phyloP scores from a whole-genome alignment of 2,113 vertebrate genomes.

The Oncorhynchus kisutch region DNA sequence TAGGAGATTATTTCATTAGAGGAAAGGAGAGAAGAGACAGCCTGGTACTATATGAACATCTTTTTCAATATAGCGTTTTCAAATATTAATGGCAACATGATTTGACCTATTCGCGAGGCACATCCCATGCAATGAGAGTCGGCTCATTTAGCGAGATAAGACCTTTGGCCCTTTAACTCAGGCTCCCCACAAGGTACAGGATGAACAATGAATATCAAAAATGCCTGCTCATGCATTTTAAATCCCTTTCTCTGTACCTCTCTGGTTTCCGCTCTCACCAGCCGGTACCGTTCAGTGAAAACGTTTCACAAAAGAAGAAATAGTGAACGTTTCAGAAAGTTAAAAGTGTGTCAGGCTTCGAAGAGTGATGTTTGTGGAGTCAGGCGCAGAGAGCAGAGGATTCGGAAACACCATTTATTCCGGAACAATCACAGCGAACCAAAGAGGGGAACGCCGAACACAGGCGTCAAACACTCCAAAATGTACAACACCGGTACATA shows the following conservation, averaged over 20 bases:
- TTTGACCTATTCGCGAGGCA: constrained; percentile 76
- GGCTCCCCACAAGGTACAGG: constrained; percentile 30
- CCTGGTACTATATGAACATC: constrained; percentile 78
- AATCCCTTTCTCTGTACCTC: constrained; percentile 8
- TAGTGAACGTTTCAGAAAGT: neutral
- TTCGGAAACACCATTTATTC: too few relatives aligned
- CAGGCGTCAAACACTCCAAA: too few relatives aligned
- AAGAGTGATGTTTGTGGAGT: too few relatives aligned
- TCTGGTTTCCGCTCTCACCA: neutral
- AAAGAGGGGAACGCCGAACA: too few relatives aligned
- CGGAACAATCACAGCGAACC: too few relatives aligned
- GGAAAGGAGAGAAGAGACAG: constrained; percentile 77
- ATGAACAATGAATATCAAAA: constrained; percentile 41
- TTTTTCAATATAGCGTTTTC: constrained; percentile 82
- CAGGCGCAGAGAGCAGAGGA: too few relatives aligned
- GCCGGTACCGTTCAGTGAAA: constrained; percentile 8
- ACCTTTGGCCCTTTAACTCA: constrained; percentile 41
- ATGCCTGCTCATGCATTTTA: constrained; percentile 34
- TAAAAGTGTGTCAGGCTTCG: neutral
- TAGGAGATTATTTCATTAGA: constrained; percentile 81
- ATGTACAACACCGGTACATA: too few relatives aligned
- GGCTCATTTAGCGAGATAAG: constrained; percentile 40
- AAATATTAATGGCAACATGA: constrained; percentile 85
- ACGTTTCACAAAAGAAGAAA: neutral
- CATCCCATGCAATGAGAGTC: constrained; percentile 38